phyloP scores from a whole-genome alignment of 92 coral and sea anemone species.

The Blastomussa wellsi region DNA sequence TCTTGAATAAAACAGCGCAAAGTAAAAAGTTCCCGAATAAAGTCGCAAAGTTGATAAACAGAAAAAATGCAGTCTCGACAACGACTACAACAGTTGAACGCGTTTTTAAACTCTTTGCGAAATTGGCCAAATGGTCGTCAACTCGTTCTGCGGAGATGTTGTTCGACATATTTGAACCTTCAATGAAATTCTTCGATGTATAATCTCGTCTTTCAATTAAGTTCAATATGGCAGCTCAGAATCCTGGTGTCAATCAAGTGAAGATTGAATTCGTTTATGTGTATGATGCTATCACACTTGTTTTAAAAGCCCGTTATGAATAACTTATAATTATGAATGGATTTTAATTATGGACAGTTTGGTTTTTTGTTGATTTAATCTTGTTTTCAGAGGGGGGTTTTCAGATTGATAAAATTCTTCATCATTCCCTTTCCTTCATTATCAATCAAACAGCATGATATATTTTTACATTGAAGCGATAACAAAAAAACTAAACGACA shows the following conservation, averaged over 20 bases:
- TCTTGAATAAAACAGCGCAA: slow-evolving; percentile 47
- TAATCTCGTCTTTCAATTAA: background rate
- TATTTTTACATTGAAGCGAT: background rate
- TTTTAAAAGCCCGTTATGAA: slow-evolving; percentile 39
- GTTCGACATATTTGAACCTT: slow-evolving; percentile 4
- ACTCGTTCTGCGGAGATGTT: slow-evolving; percentile 1
- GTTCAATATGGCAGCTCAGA: background rate
- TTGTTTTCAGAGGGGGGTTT: background rate
- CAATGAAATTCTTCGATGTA: background rate
- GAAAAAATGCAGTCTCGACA: slow-evolving; percentile 46
- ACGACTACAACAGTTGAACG: slow-evolving; percentile 26
- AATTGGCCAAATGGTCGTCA: background rate
- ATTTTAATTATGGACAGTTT: slow-evolving; percentile 8
- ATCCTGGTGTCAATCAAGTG: background rate
- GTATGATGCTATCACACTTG: background rate
- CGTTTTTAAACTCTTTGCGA: slow-evolving; percentile 14
- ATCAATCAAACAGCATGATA: background rate
- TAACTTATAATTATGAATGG: slow-evolving; percentile 26
- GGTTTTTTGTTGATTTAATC: slow-evolving; percentile 14
- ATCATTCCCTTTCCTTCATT: background rate
- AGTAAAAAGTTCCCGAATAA: slow-evolving; percentile 55
- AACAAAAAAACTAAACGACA: background rate
- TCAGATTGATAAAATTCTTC: background rate
- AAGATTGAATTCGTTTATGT: background rate
- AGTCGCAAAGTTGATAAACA: slow-evolving; percentile 36